Conservation (phyloP, 2,113 vertebrate genomes). For the Psilopsiagon aurifrons region DNA sequence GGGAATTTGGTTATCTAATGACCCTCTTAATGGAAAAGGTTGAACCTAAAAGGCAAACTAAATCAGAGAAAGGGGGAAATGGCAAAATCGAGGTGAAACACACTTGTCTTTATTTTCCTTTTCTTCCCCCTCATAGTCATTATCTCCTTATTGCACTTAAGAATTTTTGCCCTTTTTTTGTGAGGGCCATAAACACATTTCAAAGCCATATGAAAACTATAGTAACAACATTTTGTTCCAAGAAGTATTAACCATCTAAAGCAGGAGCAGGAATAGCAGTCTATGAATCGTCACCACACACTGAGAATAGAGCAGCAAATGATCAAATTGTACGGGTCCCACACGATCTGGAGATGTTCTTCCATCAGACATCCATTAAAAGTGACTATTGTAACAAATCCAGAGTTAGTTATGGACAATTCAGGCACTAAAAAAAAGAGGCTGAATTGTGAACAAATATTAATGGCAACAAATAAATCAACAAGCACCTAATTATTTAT, state of each 20-base stretch:
- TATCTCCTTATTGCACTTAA: not conserved
- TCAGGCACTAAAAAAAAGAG: not conserved
- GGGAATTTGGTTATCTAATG: not conserved
- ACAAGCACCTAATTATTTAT: conserved; percentile 18
- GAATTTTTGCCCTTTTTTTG: not conserved
- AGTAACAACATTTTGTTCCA: not conserved
- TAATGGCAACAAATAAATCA: conserved; percentile 54
- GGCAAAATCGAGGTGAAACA: not conserved
- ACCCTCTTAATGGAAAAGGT: not conserved
- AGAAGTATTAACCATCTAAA: not conserved
- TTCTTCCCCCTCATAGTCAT: rapidly evolving
- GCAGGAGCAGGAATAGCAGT: not conserved
- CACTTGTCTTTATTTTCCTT: not conserved
- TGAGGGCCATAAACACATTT: not conserved
- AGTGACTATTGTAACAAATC: not conserved
- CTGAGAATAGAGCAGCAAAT: not conserved
- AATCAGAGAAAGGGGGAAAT: not conserved
- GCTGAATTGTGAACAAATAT: conserved; percentile 46
- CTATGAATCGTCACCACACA: not conserved
- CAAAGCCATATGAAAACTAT: not conserved
- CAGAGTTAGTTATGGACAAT: not conserved
- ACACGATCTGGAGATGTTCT: not conserved
- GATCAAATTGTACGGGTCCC: rapidly evolving
- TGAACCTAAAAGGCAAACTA: not conserved
- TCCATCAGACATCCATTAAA: not conserved